phyloP scores from a whole-genome alignment of 1,140 invertebrate genomes.

The Phymorhynchus buccinoides region DNA sequence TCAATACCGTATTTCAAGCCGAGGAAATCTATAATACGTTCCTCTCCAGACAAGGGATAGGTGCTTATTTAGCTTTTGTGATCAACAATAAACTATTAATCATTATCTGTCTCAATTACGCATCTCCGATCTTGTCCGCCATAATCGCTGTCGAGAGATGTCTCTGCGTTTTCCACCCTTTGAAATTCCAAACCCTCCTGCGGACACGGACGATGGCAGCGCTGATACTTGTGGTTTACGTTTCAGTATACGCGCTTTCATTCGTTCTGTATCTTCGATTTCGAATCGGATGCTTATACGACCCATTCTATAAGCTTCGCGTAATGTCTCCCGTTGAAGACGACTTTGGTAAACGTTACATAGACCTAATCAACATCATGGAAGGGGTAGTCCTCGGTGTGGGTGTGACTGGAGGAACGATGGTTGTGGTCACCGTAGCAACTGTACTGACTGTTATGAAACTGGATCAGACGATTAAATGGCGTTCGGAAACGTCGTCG shows the following conservation, averaged over 20 bases:
- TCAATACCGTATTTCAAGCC: not conserved
- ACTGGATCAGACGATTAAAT: not conserved
- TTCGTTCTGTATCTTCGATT: not conserved
- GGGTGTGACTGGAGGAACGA: not conserved
- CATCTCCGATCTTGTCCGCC: constrained; percentile 7
- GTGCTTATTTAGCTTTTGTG: not conserved
- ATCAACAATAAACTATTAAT: not conserved
- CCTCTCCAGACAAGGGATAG: not conserved
- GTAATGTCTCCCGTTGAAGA: not conserved
- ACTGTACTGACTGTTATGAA: not conserved
- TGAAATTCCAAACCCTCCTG: not conserved
- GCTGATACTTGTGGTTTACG: not conserved
- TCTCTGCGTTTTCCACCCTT: constrained; percentile 16
- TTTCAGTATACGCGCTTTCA: not conserved
- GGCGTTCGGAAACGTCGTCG: not conserved
- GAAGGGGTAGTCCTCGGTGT: not conserved
- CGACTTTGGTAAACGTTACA: not conserved
- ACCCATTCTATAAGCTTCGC: not conserved
- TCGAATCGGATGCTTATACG: not conserved
- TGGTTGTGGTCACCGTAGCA: not conserved
- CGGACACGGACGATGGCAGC: not conserved
- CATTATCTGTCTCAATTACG: not conserved
- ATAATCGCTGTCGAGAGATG: constrained; percentile 21
- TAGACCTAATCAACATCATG: not conserved
- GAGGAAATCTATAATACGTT: not conserved